These are phyloP conservation scores for Halocaridina rubra DNA, from an alignment of 2,888 invertebrate species.

Conservation along the genomic window DNA sequence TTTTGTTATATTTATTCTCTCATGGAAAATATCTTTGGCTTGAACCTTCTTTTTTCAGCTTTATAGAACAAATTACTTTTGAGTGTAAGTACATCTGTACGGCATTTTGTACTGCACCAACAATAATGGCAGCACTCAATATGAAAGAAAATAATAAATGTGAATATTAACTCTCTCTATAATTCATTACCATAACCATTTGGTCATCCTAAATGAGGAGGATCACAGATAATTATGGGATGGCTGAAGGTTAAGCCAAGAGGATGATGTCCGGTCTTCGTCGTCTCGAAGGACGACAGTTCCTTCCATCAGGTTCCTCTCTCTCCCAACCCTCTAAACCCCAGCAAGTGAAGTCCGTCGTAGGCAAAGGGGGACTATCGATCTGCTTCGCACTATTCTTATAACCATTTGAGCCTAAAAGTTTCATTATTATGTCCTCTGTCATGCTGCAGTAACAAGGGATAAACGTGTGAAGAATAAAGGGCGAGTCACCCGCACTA, in stretches of 20 bases:
- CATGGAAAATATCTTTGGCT: slow-evolving; percentile 52
- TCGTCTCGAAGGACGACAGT: not conserved
- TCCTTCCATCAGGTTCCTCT: no score
- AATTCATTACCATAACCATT: slow-evolving; percentile 53
- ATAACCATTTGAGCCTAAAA: no score
- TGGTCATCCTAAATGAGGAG: slow-evolving; percentile 42
- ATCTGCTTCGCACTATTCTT: no score
- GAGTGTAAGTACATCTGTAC: slow-evolving; percentile 17
- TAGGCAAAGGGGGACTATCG: not conserved
- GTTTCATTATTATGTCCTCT: no score
- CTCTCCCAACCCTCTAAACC: not conserved
- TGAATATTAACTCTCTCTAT: not conserved
- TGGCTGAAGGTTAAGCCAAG: not conserved
- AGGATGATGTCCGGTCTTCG: not conserved
- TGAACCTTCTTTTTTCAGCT: slow-evolving; percentile 19
- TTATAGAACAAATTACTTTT: slow-evolving; percentile 27
- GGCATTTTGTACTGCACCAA: not conserved
- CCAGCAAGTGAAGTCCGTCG: slow-evolving; percentile 24
- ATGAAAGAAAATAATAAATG: not conserved
- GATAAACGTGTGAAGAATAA: no score
- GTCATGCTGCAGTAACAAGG: no score
- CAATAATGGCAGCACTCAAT: not conserved
- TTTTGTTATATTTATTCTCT: slow-evolving; percentile 34
- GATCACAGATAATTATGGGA: slow-evolving; percentile 48
- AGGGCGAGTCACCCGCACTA: no score